Conservation (phyloP, 2,888 invertebrate genomes). For the Cenopis cana region DNA sequence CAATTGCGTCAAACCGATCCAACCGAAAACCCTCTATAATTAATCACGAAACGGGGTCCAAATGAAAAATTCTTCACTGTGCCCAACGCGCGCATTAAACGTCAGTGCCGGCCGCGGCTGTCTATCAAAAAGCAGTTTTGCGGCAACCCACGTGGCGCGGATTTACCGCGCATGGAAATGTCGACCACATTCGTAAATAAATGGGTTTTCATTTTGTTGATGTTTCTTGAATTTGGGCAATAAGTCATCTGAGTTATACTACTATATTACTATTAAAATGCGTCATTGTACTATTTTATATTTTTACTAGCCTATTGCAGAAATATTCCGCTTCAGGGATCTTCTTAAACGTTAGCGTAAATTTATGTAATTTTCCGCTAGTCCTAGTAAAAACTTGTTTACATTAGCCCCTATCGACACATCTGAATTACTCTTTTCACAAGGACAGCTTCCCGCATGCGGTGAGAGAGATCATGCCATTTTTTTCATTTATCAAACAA, state of each 20-base stretch:
- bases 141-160: constrained; percentile 71
- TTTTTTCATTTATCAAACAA: neutral
- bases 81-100: constrained; percentile 67
- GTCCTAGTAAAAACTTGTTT: neutral
- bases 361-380: no score
- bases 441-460: neutral
- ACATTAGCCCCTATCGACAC: neutral
- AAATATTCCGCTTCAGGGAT: no score
- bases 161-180: constrained; percentile 77
- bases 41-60: constrained; percentile 61
- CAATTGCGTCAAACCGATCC: constrained; percentile 40
- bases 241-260: no score
- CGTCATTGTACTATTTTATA: no score
- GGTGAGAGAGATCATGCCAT: neutral
- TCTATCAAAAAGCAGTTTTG: constrained; percentile 80
- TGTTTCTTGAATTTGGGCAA: neutral
- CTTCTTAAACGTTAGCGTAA: no score
- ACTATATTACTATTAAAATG: neutral
- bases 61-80: constrained; percentile 72
- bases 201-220: constrained; percentile 23
- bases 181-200: constrained; percentile 62
- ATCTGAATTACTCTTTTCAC: neutral
- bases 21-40: constrained; percentile 54
- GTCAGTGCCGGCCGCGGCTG: constrained; percentile 65
- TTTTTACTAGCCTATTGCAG: no score